These are phyloP conservation scores for Bombyx huttoni DNA, from an alignment of 2,888 invertebrate genomes.

Conservation along the genomic window DNA sequence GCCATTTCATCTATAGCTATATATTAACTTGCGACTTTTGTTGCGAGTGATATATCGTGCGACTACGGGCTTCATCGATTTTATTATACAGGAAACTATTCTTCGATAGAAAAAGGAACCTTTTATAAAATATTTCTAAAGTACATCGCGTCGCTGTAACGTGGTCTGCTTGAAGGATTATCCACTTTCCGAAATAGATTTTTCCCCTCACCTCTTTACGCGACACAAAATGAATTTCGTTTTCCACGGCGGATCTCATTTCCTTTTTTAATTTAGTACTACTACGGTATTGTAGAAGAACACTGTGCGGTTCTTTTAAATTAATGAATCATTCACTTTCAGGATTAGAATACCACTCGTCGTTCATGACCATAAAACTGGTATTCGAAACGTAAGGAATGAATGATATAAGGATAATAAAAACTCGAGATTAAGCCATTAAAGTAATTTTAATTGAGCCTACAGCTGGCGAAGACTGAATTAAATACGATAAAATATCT, in stretches of 20 bases:
- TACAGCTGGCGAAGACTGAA: too few species aligned
- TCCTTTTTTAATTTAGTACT: constrained; percentile 8
- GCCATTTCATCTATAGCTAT: constrained; percentile 7
- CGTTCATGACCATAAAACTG: too few species aligned
- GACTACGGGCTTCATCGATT: constrained; percentile 15
- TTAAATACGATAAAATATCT: too few species aligned
- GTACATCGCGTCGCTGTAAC: constrained; percentile 22
- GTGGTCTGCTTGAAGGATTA: constrained; percentile 40
- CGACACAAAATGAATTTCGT: constrained; percentile 21
- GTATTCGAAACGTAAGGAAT: too few species aligned
- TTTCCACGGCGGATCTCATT: constrained; percentile 12
- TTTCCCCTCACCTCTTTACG: constrained; percentile 23
- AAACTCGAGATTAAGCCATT: too few species aligned
- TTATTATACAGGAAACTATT: constrained; percentile 19
- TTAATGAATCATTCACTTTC: too few species aligned
- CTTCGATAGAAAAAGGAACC: constrained; percentile 15
- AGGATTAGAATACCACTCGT: too few species aligned
- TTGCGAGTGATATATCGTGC: constrained; percentile 21
- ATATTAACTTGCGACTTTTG: constrained; percentile 12
- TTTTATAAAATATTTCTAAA: constrained; percentile 25
- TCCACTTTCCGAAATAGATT: constrained; percentile 45
- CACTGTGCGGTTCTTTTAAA: too few species aligned
- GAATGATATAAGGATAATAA: too few species aligned
- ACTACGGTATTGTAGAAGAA: background rate
- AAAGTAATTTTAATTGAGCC: too few species aligned